These are phyloP conservation scores for Catostomus latipinnis DNA, from an alignment of 2,797 vertebrate species.

Conservation along the genomic window DNA sequence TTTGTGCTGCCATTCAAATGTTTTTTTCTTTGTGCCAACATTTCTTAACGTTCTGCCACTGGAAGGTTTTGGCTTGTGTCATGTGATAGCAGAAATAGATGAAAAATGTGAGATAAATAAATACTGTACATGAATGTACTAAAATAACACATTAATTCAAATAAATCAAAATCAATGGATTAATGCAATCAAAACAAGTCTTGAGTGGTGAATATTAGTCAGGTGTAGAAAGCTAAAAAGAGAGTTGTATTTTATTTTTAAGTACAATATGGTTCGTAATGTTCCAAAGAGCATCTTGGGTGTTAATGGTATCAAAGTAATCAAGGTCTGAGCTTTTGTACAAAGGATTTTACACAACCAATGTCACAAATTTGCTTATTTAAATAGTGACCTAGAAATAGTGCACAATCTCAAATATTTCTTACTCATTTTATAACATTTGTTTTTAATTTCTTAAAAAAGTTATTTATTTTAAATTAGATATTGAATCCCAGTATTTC, in stretches of 20 bases:
- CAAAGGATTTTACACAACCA: too few relatives aligned
- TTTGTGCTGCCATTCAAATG: neutral
- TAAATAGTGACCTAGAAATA: too few relatives aligned
- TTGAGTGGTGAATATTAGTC: too few relatives aligned
- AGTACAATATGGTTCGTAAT: neutral
- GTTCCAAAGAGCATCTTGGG: too few relatives aligned
- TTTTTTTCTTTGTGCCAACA: neutral
- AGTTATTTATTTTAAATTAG: too few relatives aligned
- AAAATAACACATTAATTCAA: neutral
- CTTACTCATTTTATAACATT: too few relatives aligned
- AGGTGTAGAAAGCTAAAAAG: neutral
- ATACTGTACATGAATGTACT: neutral
- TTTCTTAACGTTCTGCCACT: neutral
- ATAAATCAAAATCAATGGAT: neutral
- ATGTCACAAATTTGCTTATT: too few relatives aligned
- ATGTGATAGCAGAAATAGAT: neutral
- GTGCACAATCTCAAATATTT: too few relatives aligned
- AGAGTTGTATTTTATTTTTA: neutral
- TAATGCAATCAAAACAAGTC: neutral
- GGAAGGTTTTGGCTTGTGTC: neutral
- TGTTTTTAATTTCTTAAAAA: too few relatives aligned
- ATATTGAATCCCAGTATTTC: too few relatives aligned
- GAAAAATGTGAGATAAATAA: neutral
- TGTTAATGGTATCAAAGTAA: too few relatives aligned
- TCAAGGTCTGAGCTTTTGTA: too few relatives aligned